phyloP scores from a whole-genome alignment of 2,888 invertebrate species.

The Ochlodes sylvanus region DNA sequence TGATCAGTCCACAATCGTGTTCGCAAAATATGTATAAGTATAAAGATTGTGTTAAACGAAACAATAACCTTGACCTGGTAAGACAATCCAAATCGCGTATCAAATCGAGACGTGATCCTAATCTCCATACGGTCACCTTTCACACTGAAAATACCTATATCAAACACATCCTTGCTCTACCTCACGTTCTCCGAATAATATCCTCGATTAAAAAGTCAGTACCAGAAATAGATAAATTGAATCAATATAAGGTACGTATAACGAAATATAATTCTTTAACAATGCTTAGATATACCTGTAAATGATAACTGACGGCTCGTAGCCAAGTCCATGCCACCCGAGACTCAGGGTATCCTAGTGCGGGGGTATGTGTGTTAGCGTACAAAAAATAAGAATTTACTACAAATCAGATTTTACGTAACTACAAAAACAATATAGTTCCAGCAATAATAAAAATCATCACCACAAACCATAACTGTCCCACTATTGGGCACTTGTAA shows the following conservation, averaged over 20 bases:
- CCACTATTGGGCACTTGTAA: no score
- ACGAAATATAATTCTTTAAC: no score
- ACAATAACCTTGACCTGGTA: slow-evolving; percentile 70
- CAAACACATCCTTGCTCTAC: slow-evolving; percentile 59
- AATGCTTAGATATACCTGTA: no score
- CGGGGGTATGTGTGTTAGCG: no score
- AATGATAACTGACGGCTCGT: no score
- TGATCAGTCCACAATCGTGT: background rate
- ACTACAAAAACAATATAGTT: no score
- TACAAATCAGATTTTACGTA: no score
- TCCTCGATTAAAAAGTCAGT: slow-evolving; percentile 42
- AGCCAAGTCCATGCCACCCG: no score
- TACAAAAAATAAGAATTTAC: no score
- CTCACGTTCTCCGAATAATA: slow-evolving; percentile 60
- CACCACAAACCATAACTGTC: no score
- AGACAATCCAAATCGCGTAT: slow-evolving; percentile 66
- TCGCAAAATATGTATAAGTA: background rate
- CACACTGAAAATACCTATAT: slow-evolving; percentile 59
- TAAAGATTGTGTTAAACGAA: slow-evolving; percentile 59
- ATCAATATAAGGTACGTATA: background rate
- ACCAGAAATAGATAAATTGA: background rate
- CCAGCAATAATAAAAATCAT: no score
- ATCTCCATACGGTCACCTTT: slow-evolving; percentile 82
- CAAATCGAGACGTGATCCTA: slow-evolving; percentile 69
- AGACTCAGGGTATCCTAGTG: no score